Evolutionary conservation across 2,888 invertebrate species (phyloP), one percentile per base, ranked within the genome.

Genomic region (Aplocera efformata): DNA sequence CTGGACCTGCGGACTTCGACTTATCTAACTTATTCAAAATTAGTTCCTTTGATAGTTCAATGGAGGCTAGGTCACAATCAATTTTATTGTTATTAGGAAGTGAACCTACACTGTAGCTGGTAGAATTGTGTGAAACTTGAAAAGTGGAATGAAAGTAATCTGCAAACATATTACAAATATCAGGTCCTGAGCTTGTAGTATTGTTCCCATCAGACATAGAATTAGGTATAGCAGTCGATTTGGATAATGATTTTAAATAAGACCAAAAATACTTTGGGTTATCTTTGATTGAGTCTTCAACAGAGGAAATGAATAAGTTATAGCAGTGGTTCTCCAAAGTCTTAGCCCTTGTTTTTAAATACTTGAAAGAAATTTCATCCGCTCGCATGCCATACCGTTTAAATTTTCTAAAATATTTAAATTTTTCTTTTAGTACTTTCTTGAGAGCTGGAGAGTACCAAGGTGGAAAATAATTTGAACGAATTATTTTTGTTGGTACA

Each of bases 91-190:
- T 10, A 10, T 10, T 1, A 1, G 9, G 6, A 1, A 1, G 1
- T 2, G 20, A 7, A 21, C 10, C 6, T 21, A 5, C 5, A 5
- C 5, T 17, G 13, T 3, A 2, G 13, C 13, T 17, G 5, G 5
- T 17, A 17, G 13, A 17, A 17, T 17, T 22, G 1, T 17, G n/a
- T 5, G 10, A 22, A 7, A 17, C 4, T 10, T 10, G n/a, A 6
- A 31, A 31, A 7, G 31, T 31, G 1, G 31, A 31, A n/a, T 10
- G 10, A 6, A 31, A 31, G 23, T 31, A 31, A 7, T 22, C 3
- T 7, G 31, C 17, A 6, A 31, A 31, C 3, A 11, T n/a, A 7
- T 31, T 10, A 20, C 31, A 31, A 4, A 31, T 31, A n/a, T 17
- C n/a, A 1, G 17, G 9, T 1, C 31, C 31, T 7, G 31, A 22